Base-by-base conservation (phyloP, 2,888 invertebrate genomes). In the Imbricaverruca yamaguchii region DNA sequence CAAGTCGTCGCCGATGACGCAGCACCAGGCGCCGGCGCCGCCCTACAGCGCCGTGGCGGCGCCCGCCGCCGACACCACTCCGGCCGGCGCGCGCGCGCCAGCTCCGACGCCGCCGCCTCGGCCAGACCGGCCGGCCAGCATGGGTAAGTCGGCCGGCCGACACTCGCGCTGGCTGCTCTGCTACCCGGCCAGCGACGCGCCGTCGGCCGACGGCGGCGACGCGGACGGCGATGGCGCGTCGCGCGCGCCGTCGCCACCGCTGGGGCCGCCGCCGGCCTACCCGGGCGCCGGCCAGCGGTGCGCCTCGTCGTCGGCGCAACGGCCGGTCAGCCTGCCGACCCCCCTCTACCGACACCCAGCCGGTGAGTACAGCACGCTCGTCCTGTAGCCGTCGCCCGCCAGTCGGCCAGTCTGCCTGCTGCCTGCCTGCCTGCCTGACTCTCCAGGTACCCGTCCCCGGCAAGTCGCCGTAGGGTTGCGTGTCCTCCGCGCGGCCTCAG, bases 101-200 rank as follows among this genome's bases (percentile, higher is more conserved):
- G 53, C 56, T 55, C 59, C 77, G 21, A 21, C 81, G 25, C 57
- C 82, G 82, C 65, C 81, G 12, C 67, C 81, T 15, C 56, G 74
- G 21, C 39, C 74, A 4, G 55, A 57, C n/a, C 59, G 80, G 25
- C 63, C 74, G 39, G 25, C 74, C 74, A 74, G 74, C 18, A 10
- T 74, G 53, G 74, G 74, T 74, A 74, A 74, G 83, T 83, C 82
- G 84, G 93, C 92, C 87, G 92, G 93, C 84, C 90, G 94, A 87
- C 89, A 92, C 85, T 92, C 93, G 85, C 91, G 94, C 86, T 91
- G 94, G 87, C 89, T 92, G 85, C 91, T 93, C 88, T 93, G 93
- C 89, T 93, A 93, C 89, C 93, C 82, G 69, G 80, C 82, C 59
- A 81, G 92, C 89, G 91, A 91, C 86, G 93, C 93, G 87, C 92